phyloP scores from a whole-genome alignment of 1,140 invertebrate genomes.

The Scaptomyza hsui region DNA sequence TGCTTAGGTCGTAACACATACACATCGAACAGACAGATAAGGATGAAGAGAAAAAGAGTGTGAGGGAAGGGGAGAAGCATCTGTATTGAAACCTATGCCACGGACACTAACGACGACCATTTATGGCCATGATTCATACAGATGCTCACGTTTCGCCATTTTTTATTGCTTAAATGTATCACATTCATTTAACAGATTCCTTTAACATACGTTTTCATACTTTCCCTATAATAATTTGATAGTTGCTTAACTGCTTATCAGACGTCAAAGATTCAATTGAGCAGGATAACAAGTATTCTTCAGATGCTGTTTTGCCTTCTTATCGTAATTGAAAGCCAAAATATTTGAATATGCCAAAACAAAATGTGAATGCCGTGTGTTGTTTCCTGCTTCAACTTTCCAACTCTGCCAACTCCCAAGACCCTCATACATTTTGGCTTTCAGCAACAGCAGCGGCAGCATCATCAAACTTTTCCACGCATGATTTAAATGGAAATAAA shows the following conservation, averaged over 20 bases:
- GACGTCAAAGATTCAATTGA: slow-evolving; percentile 46
- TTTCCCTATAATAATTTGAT: neutral
- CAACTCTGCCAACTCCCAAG: slow-evolving; percentile 2
- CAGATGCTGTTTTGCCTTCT: slow-evolving; percentile 35
- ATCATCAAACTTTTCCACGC: slow-evolving; percentile 73
- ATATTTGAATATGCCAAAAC: slow-evolving; percentile 74
- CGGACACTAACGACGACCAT: slow-evolving; percentile 4
- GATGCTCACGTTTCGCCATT: neutral
- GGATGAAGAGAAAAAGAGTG: neutral
- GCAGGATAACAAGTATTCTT: slow-evolving; percentile 20
- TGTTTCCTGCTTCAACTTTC: neutral
- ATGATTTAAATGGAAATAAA: slow-evolving; percentile 82
- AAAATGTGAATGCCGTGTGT: slow-evolving; percentile 69
- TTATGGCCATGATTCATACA: slow-evolving; percentile 1
- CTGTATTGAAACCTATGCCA: neutral
- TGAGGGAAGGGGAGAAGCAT: neutral
- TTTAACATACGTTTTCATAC: too few relatives aligned
- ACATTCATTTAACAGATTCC: neutral
- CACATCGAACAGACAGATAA: slow-evolving; percentile 2
- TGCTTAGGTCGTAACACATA: slow-evolving; percentile 58
- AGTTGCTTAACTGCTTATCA: slow-evolving; percentile 30
- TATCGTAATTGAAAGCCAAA: slow-evolving; percentile 75
- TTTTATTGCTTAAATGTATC: slow-evolving; percentile 3
- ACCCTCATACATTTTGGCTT: slow-evolving; percentile 38
- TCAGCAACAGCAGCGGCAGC: slow-evolving; percentile 52